These are phyloP conservation scores for Thymallus thymallus DNA, from an alignment of 2,113 vertebrate genomes.

Conservation along the genomic window DNA sequence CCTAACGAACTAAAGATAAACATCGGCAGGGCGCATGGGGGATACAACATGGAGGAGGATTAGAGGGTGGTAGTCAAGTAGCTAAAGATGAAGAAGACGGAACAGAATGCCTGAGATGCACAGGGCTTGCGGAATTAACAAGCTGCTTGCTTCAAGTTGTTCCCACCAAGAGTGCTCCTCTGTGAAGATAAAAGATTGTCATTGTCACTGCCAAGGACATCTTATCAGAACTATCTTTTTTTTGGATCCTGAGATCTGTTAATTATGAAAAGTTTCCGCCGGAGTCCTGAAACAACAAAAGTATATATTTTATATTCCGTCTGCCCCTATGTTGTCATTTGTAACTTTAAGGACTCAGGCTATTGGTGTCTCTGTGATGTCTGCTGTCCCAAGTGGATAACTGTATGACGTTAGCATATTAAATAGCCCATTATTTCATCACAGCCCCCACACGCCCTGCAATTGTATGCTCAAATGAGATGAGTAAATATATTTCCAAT, in stretches of 20 bases:
- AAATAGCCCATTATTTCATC: neutral
- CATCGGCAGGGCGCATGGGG: constrained; percentile 18
- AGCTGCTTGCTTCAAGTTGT: constrained; percentile 59
- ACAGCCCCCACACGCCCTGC: neutral
- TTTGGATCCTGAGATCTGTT: constrained; percentile 53
- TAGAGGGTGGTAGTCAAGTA: constrained; percentile 24
- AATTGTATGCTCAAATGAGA: constrained; percentile 1
- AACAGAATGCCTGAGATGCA: constrained; percentile 27
- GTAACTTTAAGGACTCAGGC: constrained; percentile 32
- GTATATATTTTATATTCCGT: constrained; percentile 15
- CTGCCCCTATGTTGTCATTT: constrained; percentile 34
- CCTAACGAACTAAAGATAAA: constrained; percentile 57
- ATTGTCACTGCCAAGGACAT: constrained; percentile 70
- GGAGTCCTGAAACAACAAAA: constrained; percentile 65
- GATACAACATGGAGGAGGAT: constrained; percentile 18
- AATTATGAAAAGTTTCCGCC: constrained; percentile 60
- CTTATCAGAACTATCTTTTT: constrained; percentile 64
- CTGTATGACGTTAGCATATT: neutral
- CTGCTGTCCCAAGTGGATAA: neutral
- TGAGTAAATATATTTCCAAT: constrained; percentile 1
- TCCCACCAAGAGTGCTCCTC: constrained; percentile 45
- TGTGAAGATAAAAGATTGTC: constrained; percentile 67
- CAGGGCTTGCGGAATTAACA: constrained; percentile 61
- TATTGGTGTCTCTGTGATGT: neutral
- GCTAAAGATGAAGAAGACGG: constrained; percentile 45